These are phyloP conservation scores for Perizoma flavofasciatum DNA, from an alignment of 2,888 invertebrate genomes.

Conservation along the genomic window DNA sequence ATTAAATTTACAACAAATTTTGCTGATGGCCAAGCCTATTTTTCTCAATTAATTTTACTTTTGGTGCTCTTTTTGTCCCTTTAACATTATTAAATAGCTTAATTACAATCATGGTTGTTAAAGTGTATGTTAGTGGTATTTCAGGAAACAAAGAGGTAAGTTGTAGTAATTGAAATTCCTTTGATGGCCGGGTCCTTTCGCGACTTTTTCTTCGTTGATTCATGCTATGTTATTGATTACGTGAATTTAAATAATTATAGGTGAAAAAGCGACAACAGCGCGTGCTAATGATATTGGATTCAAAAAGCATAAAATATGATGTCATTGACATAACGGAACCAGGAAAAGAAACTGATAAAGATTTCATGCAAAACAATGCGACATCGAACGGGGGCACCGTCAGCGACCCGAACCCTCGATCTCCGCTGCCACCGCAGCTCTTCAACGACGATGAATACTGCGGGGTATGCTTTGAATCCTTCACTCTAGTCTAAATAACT, in stretches of 20 bases:
- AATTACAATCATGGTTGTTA: slow-evolving; percentile 90
- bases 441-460: slow-evolving; percentile 97
- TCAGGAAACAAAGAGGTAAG: slow-evolving; percentile 97
- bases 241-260: slow-evolving; percentile 82
- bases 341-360: slow-evolving; percentile 93
- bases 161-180: slow-evolving; percentile 67
- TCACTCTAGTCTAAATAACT: background rate
- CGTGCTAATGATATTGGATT: slow-evolving; percentile 96
- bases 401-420: slow-evolving; percentile 88
- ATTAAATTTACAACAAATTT: slow-evolving; percentile 64
- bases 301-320: slow-evolving; percentile 94
- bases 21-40: slow-evolving; percentile 81
- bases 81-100: slow-evolving; percentile 52
- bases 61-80: slow-evolving; percentile 59
- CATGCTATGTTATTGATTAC: slow-evolving; percentile 71
- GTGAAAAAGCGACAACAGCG: slow-evolving; percentile 98
- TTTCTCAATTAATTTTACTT: slow-evolving; percentile 63
- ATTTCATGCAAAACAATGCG: slow-evolving; percentile 95
- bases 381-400: slow-evolving; percentile 89
- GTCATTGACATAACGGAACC: slow-evolving; percentile 98
- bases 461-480: slow-evolving; percentile 86
- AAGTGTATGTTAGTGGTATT: slow-evolving; percentile 95
- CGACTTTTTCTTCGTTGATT: slow-evolving; percentile 68
- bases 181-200: slow-evolving; percentile 67
- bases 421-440: slow-evolving; percentile 96